Base-by-base conservation (phyloP, 2,888 invertebrate genomes). In the Stramonita haemastoma region DNA sequence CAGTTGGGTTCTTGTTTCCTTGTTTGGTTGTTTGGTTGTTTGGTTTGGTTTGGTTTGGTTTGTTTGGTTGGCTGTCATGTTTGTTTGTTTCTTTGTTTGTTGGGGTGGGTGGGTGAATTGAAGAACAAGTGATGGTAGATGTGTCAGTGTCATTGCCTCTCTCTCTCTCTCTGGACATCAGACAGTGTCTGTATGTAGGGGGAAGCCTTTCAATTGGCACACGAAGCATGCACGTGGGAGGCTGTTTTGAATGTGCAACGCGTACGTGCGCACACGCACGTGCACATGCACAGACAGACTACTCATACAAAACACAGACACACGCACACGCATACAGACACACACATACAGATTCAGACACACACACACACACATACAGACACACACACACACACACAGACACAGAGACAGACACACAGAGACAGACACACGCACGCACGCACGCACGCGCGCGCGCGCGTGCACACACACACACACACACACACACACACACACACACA, bases 401-500 rank as follows among this genome's bases (percentile, higher is more conserved):
- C 66, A 22, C 66, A 66, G 6, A 66, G 6, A 66, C 66, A 66
- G 6, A 66, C 66, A 66, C 66, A 66, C 66, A 66, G 6, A 66
- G 6, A 66, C 66, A 66, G 6, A 66, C 66, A 66, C 66, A 66
- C 66, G 13, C 66, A 66, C 66, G 13, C 66, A 66, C 26, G 13
- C 66, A 66, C 66, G 13, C 66, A 66, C 66, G 13, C 66, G 13
- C 66, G 26, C 60, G 11, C 60, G 11, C 60, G 11, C 60, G 11
- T 19, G 11, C 60, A 22, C 66, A 22, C 66, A 22, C 66, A 66
- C 66, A 66, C 66, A 66, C 66, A 66, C 66, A 66, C 66, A 66
- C 66, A 66, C 66, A 66, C 66, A 66, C 66, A 66, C 66, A 66
- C 66, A 66, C 66, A 66, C 66, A 66, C 66, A 66, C 66, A 66